Base-by-base conservation (phyloP, 2,888 invertebrate species). In the Autographa pulchrina region DNA sequence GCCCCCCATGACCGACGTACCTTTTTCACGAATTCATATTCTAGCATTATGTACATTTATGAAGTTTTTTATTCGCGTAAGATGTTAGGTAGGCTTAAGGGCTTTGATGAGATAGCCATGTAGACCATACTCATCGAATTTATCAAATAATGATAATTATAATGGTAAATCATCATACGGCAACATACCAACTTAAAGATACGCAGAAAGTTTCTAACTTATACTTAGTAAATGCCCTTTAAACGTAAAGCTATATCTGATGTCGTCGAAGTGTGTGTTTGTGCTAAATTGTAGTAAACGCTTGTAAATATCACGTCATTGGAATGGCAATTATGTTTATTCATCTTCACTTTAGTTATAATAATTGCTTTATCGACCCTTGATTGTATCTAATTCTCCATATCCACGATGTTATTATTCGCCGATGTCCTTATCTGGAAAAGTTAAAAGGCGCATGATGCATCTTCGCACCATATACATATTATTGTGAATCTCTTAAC, bases 211-310 rank as follows among this genome's bases (percentile, higher is more conserved):
- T 78, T 78, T 75, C 38, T 77, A 38, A 4, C 68, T 84, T 70
- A 65, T 59, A 60, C 72, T 65, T 69, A 66, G 81, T 79, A 84
- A 82, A 81, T 92, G 92, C 90, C 92, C 92, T 93, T 94, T 93
- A 89, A 83, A 87, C 82, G 85, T 86, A 86, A 88, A 91, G 88
- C 86, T 90, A 90, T 91, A 90, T 91, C 82, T 91, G 90, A 90
- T 91, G 91, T 89, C 89, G 88, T 88, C 83, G 82, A 84, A 86
- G 85, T 87, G 83, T 86, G 86, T 89, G 82, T 86, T 86, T 87
- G 86, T 90, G 85, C 88, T 91, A 90, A 90, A 88, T 88, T 83
- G 82, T 88, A 80, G 80, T 86, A 89, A 88, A 87, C 82, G 85
- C 80, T 88, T 84, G 85, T 88, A 91, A 91, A 91, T 91, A 90